Percentiles rank a stretch among this genome's conserved stretches.
Conservation (phyloP, 2,797 vertebrate species). For the Dendrocincla tyrannina region DNA sequence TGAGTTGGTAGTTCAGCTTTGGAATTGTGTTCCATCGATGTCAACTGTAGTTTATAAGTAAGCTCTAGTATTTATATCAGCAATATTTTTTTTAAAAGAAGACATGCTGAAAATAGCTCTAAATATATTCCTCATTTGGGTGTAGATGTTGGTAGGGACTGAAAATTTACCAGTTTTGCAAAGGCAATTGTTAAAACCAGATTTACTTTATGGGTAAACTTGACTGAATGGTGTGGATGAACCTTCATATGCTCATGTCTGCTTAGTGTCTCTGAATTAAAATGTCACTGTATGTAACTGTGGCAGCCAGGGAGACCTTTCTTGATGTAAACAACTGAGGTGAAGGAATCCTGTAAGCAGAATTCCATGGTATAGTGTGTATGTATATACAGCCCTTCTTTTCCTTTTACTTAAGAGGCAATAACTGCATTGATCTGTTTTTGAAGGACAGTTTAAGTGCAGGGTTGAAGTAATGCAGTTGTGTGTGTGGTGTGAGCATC, state of each 20-base stretch:
- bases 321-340: neutral
- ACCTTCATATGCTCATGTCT: neutral
- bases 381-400: neutral
- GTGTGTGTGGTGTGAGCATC: neutral
- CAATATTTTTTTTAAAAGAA: neutral
- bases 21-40: neutral
- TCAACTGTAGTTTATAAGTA: neutral
- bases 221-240: neutral
- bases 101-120: neutral
- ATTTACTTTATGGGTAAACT: neutral
- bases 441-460: neutral
- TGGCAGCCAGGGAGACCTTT: neutral
- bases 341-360: neutral
- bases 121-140: neutral
- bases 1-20: neutral
- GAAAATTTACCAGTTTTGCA: neutral
- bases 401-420: neutral
- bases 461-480: neutral
- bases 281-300: neutral
- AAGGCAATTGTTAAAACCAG: neutral
- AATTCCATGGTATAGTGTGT: neutral
- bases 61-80: neutral
- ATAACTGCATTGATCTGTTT: neutral
- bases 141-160: neutral
- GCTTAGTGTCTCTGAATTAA: neutral